Conservation (phyloP, 2,797 vertebrate species). For the Zenarchopterus dispar region DNA sequence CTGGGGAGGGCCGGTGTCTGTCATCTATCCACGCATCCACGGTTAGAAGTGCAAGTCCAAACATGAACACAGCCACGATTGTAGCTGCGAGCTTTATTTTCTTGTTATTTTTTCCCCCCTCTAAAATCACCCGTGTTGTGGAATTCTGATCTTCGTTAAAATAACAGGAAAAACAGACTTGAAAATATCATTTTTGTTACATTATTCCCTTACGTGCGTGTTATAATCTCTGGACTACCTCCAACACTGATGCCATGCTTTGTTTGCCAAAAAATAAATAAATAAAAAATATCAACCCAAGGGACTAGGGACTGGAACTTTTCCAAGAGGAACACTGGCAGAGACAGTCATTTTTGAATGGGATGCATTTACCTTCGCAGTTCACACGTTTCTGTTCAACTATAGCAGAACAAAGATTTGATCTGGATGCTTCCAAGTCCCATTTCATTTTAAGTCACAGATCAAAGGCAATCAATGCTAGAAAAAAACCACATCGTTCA, state of each 20-base stretch:
- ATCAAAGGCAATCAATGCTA: slow-evolving; percentile 22
- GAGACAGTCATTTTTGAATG: slow-evolving; percentile 29
- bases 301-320: slow-evolving; percentile 43
- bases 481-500: slow-evolving; percentile 32
- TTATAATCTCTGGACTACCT: slow-evolving; percentile 16
- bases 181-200: background rate
- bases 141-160: slow-evolving; percentile 36
- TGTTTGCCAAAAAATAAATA: slow-evolving; percentile 30
- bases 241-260: slow-evolving; percentile 7
- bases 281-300: slow-evolving; percentile 15
- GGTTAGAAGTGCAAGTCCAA: slow-evolving; percentile 60
- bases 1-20: slow-evolving; percentile 58
- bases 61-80: slow-evolving; percentile 54
- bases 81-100: slow-evolving; percentile 46
- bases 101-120: slow-evolving; percentile 12
- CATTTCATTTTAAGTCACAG: background rate
- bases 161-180: background rate
- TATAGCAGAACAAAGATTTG: slow-evolving; percentile 1
- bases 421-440: slow-evolving; percentile 14
- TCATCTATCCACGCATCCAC: slow-evolving; percentile 70
- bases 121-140: slow-evolving; percentile 19
- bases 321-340: slow-evolving; percentile 38
- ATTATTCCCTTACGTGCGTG: background rate
- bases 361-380: slow-evolving; percentile 13
- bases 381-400: background rate